These are phyloP conservation scores for Urophycis tenuis DNA, from an alignment of 2,797 vertebrate species.

Conservation along the genomic window DNA sequence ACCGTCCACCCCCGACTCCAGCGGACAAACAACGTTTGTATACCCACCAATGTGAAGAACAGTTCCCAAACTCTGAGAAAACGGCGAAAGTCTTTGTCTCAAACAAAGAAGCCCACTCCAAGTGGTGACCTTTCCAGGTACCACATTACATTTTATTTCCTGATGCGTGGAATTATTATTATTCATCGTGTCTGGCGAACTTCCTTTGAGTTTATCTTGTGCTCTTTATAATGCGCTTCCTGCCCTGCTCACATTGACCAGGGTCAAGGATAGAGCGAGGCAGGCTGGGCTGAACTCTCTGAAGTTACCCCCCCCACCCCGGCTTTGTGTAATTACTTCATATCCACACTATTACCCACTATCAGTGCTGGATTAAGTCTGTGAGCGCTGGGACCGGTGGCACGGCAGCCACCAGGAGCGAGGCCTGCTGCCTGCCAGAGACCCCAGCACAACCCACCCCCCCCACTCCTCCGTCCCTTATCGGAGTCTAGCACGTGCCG, in stretches of 20 bases:
- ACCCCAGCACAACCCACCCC: constrained; percentile 26
- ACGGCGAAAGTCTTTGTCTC: neutral
- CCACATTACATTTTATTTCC: neutral
- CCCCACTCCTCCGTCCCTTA: too few species aligned
- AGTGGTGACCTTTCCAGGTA: neutral
- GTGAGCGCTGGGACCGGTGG: constrained; percentile 58
- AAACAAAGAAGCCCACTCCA: neutral
- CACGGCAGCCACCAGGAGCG: constrained; percentile 47
- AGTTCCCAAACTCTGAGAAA: neutral
- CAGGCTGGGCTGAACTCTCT: constrained; percentile 48
- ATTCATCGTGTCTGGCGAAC: neutral
- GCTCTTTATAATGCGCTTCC: neutral
- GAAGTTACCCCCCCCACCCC: neutral
- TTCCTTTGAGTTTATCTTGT: neutral
- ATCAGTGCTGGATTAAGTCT: constrained; percentile 65
- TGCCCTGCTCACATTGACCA: constrained; percentile 4
- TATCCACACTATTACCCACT: constrained; percentile 62
- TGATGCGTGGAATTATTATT: neutral
- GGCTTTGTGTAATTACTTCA: constrained; percentile 63
- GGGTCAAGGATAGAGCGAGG: constrained; percentile 56
- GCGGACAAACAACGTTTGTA: too few species aligned
- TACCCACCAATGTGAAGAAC: neutral
- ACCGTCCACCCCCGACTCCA: too few species aligned
- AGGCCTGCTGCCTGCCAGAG: constrained; percentile 35
- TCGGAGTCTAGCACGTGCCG: neutral